These are phyloP conservation scores for Drosophila miranda DNA, from an alignment of 1,140 invertebrate genomes.

Conservation along the genomic window DNA sequence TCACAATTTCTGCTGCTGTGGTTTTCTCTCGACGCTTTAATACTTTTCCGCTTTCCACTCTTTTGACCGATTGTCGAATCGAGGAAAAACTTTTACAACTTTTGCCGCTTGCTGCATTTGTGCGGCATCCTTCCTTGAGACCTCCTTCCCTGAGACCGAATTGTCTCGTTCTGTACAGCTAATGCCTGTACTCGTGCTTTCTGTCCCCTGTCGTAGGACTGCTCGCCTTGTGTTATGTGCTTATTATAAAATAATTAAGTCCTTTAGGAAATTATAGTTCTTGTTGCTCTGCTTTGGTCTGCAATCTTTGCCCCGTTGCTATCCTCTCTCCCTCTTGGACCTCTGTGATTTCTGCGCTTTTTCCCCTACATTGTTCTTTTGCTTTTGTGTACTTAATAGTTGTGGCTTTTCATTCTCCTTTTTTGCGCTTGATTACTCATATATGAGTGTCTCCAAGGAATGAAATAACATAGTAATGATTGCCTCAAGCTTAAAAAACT, in stretches of 20 bases:
- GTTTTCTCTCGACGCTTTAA: constrained; percentile 8
- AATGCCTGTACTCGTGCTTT: constrained; percentile 3
- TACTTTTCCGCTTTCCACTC: constrained; percentile 16
- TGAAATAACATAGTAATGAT: constrained; percentile 8
- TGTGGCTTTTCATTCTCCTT: too few species aligned
- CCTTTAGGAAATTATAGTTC: constrained; percentile 77
- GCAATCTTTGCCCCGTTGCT: constrained; percentile 47
- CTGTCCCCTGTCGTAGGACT: constrained; percentile 7
- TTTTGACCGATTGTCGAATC: constrained; percentile 58
- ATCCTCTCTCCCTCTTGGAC: constrained; percentile 1
- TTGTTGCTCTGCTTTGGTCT: constrained; percentile 45
- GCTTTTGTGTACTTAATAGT: constrained; percentile 7
- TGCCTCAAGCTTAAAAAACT: constrained; percentile 24
- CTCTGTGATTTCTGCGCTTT: constrained; percentile 53
- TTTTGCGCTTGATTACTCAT: neutral
- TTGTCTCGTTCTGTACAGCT: too few species aligned
- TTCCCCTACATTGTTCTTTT: neutral
- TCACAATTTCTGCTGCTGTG: constrained; percentile 57
- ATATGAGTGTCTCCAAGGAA: constrained; percentile 12
- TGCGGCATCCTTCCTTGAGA: constrained; percentile 62
- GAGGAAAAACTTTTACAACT: constrained; percentile 65
- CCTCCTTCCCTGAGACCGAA: constrained; percentile 3
- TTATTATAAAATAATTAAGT: constrained; percentile 80
- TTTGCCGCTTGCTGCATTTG: constrained; percentile 65
- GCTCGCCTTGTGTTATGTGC: constrained; percentile 62